Base-by-base conservation (phyloP, 2,797 vertebrate species). In the Pangasius larnaudii region DNA sequence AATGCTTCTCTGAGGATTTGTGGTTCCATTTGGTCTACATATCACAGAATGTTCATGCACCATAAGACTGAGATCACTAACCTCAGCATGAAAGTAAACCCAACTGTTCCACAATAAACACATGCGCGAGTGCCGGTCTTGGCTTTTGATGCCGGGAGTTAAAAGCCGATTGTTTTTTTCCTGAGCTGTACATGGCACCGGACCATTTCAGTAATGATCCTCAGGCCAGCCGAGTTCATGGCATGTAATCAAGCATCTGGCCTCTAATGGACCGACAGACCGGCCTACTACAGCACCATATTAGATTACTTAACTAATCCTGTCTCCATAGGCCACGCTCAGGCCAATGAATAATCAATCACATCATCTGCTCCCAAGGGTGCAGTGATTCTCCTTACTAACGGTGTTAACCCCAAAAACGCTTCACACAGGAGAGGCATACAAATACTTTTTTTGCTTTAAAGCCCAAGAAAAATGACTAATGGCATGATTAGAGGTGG, bases 231-330 rank as follows among this genome's bases (percentile, higher is more conserved):
- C 19, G 39, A 89, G 79, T 71, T 77, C 59, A 69, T 6, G 33
- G 56, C 85, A 89, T 77, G 88, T 90, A 92, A 91, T 92, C 87
- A 90, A 87, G 89, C 85, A 89, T 87, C 67, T 87, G 88, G 71
- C 81, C 79, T 84, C 81, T 89, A 82, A 87, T 86, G 80, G 87
- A 63, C 79, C 49, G 46, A 63, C 88, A 88, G 91, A 84, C 86
- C 88, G 87, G 85, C 80, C 87, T 77, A 88, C 80, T 42, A 75
- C 86, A 74, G 74, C 71, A 85, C 85, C 89, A 88, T 86, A 93
- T 93, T 92, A 92, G 87, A 93, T 94, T 93, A 92, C 89, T 89
- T 85, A 86, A 91, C 89, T 91, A 91, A 90, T 90, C 89, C 87
- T 14, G 87, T 89, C 81, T 91, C 90, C 85, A 78, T 72, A 77